Evolutionary conservation across 2,113 vertebrate species (phyloP).

Genomic region (Vidua chalybeata): DNA sequence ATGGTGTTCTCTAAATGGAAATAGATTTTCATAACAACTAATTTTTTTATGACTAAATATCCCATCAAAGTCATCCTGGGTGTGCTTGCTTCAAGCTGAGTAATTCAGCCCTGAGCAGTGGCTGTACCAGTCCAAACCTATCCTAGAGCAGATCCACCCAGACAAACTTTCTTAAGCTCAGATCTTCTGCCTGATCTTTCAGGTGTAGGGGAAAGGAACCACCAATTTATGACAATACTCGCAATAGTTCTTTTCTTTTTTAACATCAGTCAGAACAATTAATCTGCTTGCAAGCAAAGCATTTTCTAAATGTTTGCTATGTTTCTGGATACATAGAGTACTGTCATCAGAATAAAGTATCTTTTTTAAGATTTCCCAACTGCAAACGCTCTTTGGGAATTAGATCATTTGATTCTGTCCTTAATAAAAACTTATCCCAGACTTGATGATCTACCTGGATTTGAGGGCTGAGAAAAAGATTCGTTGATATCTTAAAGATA

Average conservation of each 20-base stretch:
- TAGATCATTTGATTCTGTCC: not conserved
- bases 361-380: not conserved
- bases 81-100: not conserved
- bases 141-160: not conserved
- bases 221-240: not conserved
- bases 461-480: not conserved
- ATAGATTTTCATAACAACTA: not conserved
- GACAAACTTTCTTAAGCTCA: not conserved
- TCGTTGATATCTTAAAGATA: not conserved
- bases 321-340: accelerated
- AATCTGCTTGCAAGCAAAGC: not conserved
- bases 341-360: not conserved
- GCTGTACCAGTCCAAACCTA: not conserved
- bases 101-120: not conserved
- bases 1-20: not conserved
- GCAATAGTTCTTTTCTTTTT: not conserved
- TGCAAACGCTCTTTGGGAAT: not conserved
- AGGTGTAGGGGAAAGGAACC: accelerated
- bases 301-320: not conserved
- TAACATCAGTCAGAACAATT: not conserved
- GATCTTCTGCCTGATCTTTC: not conserved
- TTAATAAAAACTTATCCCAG: not conserved
- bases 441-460: not conserved
- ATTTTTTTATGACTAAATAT: not conserved
- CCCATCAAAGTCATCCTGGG: not conserved